A percentile compares a stretch with the other conserved stretches of the same genome.
These are phyloP conservation scores for Uropsilus gracilis DNA, from an alignment of 2,113 vertebrate species.

Conservation along the genomic window DNA sequence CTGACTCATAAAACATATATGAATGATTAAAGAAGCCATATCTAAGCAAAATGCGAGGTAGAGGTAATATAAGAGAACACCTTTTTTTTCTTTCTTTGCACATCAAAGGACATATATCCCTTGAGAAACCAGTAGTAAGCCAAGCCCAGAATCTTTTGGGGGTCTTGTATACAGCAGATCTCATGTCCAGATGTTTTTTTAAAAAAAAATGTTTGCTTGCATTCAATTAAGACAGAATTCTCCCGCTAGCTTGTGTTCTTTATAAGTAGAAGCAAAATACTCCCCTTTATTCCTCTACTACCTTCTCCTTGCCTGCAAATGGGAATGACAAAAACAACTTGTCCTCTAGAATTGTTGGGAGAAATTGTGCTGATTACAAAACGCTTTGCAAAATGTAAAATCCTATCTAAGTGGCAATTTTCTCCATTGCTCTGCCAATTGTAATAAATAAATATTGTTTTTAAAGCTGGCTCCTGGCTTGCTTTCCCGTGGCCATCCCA, in stretches of 20 bases:
- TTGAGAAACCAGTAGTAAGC: background rate
- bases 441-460: conserved; percentile 80
- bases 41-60: background rate
- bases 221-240: background rate
- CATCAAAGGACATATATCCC: background rate
- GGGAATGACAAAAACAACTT: conserved; percentile 69
- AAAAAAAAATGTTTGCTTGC: background rate
- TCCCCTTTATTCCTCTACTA: background rate
- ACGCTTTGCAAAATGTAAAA: conserved; percentile 73
- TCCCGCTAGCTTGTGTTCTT: background rate
- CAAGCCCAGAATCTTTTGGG: conserved; percentile 3
- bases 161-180: background rate
- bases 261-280: background rate
- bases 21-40: conserved; percentile 26
- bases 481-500: conserved; percentile 47
- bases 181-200: background rate
- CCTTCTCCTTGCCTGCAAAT: conserved; percentile 18
- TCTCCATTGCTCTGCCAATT: conserved; percentile 71
- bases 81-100: background rate
- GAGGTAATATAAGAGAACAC: background rate
- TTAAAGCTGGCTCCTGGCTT: conserved; percentile 72
- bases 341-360: conserved; percentile 59
- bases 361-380: conserved; percentile 77
- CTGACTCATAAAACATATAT: background rate
- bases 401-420: conserved; percentile 76